Evolutionary conservation across 2,113 vertebrate genomes (phyloP).

Genomic region (Microtus richardsoni): DNA sequence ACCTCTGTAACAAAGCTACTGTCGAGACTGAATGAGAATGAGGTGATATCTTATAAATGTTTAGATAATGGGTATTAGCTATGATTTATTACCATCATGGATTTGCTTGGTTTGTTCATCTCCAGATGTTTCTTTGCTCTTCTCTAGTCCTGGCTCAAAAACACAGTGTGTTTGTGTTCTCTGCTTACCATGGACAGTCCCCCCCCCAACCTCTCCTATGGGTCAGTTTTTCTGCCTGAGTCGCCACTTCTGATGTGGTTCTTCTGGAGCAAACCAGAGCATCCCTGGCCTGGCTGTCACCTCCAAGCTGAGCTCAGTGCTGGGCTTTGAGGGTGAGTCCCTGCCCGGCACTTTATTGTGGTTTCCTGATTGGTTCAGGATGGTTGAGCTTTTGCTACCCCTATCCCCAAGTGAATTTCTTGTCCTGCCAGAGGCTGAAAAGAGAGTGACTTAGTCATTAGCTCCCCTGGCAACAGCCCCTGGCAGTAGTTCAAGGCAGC

Average conservation of each 20-base stretch:
- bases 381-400: constrained; percentile 84
- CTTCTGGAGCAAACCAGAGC: constrained; percentile 55
- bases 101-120: not conserved
- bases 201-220: not conserved
- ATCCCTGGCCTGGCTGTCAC: constrained; percentile 80
- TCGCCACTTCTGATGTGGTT: constrained; percentile 73
- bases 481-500: constrained; percentile 87
- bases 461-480: constrained; percentile 83
- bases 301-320: constrained; percentile 79
- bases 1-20: not conserved
- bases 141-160: constrained; percentile 31
- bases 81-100: not conserved
- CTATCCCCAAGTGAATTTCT: constrained; percentile 80
- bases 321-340: constrained; percentile 85
- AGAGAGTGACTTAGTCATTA: constrained; percentile 86
- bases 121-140: not conserved
- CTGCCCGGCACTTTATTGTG: constrained; percentile 86
- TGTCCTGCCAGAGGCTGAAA: constrained; percentile 79
- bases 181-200: constrained; percentile 10
- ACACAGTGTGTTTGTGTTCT: not conserved
- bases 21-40: not conserved
- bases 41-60: not conserved
- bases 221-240: constrained; percentile 11
- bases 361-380: constrained; percentile 88
- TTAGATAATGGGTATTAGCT: not conserved